phyloP scores from a whole-genome alignment of 2,888 invertebrate species.

The Troides oblongomaculatus region DNA sequence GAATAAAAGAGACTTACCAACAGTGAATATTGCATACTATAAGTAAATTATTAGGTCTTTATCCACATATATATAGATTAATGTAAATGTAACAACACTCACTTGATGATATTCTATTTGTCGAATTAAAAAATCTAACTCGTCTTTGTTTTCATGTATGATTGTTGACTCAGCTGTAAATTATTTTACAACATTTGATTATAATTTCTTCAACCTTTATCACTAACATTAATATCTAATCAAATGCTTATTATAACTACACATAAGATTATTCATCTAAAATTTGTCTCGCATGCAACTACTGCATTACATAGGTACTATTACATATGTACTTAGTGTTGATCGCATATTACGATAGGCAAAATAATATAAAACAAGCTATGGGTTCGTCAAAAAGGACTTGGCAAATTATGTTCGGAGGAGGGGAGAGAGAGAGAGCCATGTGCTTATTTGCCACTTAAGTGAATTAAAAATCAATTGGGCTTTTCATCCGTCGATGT shows the following conservation, averaged over 20 bases:
- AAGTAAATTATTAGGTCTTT: neutral
- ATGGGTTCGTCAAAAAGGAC: too few species aligned
- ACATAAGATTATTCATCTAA: neutral
- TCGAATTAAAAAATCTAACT: slow-evolving; percentile 46
- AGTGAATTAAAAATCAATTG: too few species aligned
- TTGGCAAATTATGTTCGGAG: too few species aligned
- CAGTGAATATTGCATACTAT: too few species aligned
- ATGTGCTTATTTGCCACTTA: too few species aligned
- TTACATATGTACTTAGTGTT: too few species aligned
- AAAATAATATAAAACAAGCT: too few species aligned
- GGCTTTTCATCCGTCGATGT: too few species aligned
- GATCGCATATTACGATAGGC: too few species aligned
- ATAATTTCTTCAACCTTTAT: neutral
- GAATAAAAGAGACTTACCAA: too few species aligned
- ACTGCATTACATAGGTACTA: neutral
- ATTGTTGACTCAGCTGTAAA: slow-evolving; percentile 21
- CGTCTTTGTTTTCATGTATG: slow-evolving; percentile 40
- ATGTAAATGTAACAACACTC: neutral
- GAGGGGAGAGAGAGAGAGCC: too few species aligned
- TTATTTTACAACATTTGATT: neutral
- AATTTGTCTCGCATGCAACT: neutral
- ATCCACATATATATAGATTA: neutral
- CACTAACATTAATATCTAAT: neutral
- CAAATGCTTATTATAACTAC: neutral
- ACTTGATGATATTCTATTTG: slow-evolving; percentile 37